Evolutionary conservation across 2,797 vertebrate genomes (phyloP), one percentile per base, ranked within the genome.

Genomic region (Peromyscus attwateri): DNA sequence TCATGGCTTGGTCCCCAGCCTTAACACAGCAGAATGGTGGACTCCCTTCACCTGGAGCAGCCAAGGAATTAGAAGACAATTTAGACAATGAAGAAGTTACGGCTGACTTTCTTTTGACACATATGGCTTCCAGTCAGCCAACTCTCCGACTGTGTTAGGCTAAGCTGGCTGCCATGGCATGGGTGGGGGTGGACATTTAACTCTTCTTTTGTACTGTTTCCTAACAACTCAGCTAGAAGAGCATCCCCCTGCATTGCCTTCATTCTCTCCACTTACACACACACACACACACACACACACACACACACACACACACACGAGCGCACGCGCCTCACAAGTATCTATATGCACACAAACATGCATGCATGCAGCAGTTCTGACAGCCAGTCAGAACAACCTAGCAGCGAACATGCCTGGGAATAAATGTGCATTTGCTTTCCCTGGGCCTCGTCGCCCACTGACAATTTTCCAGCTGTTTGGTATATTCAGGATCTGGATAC

Each of bases 141-240:
- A 4, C 0, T 27, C 9, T 19, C 90, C 71, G 14, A 5, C 29
- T 31, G 0, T 1, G 12, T 34, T 31, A 4, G 17, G 6, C 40
- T 2, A 1, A 37, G 76, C 10, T 10, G 12, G 73, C 46, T 13
- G 34, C 55, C 1, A 3, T 0, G 0, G 3, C 7, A 2, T 0
- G 0, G 0, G 2, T 0, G 12, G 13, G 29, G 43, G 11, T 0
- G 0, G 29, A 25, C 5, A 0, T 2, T 21, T 14, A 4, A 0
- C 62, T 29, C 25, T 31, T 16, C 85, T 19, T 7, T 4, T 46
- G 13, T 43, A 11, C 31, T 43, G 49, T n/a, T 34, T 19, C 27
- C n/a, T 17, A 31, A 4, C 27, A 14, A 0, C 0, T 2, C 23
- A 19, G 46, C 90, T 70, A 0, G 2, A 3, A 87, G 14, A 3